These are phyloP conservation scores for Ammospiza maritima DNA, from an alignment of 2,797 vertebrate genomes.

Conservation along the genomic window DNA sequence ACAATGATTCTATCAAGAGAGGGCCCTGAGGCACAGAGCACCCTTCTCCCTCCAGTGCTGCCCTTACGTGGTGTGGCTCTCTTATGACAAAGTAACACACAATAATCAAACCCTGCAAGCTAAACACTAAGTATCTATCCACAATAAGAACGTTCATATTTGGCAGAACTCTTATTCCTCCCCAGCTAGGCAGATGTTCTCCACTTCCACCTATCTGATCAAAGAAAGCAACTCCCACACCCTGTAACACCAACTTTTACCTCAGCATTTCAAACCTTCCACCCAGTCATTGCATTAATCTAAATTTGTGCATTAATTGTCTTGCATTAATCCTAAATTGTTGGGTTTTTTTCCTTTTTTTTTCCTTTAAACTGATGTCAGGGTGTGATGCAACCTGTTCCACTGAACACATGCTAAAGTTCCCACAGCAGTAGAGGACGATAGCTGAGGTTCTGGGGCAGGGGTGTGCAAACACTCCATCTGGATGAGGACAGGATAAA, in stretches of 20 bases:
- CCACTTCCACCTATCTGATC: not conserved
- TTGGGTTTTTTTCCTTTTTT: not conserved
- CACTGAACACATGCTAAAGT: not conserved
- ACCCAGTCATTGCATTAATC: not conserved
- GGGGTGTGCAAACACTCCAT: fast-evolving
- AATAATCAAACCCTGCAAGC: not conserved
- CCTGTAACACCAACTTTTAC: not conserved
- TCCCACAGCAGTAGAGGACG: not conserved
- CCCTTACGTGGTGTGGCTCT: fast-evolving
- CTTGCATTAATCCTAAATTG: slow-evolving; percentile 8
- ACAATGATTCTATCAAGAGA: not conserved
- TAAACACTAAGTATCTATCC: not conserved
- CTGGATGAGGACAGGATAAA: not conserved
- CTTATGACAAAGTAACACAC: not conserved
- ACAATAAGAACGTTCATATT: not conserved
- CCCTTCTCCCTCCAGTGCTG: not conserved
- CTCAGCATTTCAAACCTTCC: slow-evolving; percentile 7
- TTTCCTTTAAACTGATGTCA: not conserved
- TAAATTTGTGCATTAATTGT: not conserved
- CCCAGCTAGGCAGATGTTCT: not conserved
- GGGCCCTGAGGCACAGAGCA: not conserved
- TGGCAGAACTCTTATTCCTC: not conserved
- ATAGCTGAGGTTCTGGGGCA: not conserved
- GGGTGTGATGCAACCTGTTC: not conserved
- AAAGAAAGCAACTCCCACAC: not conserved